These are phyloP conservation scores for Caenorhabditis briggsae DNA, from an alignment of 1,140 invertebrate species.

Conservation along the genomic window DNA sequence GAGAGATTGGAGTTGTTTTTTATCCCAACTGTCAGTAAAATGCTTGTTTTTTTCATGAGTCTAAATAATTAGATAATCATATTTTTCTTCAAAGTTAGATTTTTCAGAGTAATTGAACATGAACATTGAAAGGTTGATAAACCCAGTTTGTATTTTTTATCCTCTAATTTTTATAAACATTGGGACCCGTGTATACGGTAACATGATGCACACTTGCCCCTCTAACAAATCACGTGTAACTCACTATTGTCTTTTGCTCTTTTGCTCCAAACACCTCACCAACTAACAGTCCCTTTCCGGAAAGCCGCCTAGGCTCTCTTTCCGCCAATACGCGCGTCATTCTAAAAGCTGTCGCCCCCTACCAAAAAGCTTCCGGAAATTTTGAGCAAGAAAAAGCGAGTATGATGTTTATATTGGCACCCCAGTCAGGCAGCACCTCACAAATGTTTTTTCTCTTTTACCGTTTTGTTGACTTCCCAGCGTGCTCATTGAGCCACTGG, in stretches of 20 bases:
- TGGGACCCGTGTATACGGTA: too few species aligned
- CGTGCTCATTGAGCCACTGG: background rate
- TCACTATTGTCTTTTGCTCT: slow-evolving; percentile 2
- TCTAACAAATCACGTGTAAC: background rate
- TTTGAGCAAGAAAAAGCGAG: background rate
- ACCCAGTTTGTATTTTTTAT: too few species aligned
- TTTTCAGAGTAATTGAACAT: too few species aligned
- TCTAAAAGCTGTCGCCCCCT: slow-evolving; percentile 26
- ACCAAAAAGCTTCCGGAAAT: background rate
- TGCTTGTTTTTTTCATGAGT: too few species aligned
- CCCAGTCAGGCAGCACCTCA: background rate
- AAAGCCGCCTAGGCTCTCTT: slow-evolving; percentile 14
- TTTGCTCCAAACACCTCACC: background rate
- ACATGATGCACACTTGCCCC: too few species aligned
- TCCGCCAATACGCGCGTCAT: background rate
- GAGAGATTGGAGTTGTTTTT: background rate
- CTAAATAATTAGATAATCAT: too few species aligned
- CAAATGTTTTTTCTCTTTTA: slow-evolving; percentile 15
- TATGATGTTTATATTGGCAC: background rate
- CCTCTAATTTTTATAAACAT: too few species aligned
- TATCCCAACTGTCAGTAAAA: too few species aligned
- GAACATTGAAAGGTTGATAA: too few species aligned
- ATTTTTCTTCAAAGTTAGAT: too few species aligned
- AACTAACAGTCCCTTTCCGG: background rate
- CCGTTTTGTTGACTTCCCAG: background rate